phyloP scores from a whole-genome alignment of 2,888 invertebrate genomes.

The Frankliniella intonsa region DNA sequence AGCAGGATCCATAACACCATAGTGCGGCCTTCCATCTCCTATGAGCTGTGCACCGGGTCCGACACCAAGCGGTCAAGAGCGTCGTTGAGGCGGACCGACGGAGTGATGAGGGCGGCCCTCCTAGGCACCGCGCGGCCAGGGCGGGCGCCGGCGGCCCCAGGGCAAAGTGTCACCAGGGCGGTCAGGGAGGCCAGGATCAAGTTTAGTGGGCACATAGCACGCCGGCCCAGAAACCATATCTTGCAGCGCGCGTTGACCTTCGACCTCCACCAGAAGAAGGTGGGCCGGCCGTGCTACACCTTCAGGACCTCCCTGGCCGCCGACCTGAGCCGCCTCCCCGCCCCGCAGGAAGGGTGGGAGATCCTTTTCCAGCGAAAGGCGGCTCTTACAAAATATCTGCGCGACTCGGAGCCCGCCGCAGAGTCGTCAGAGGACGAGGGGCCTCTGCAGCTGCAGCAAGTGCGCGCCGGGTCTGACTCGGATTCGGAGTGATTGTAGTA shows the following conservation, averaged over 20 bases:
- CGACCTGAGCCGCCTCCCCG: background rate
- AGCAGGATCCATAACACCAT: background rate
- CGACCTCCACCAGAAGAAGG: background rate
- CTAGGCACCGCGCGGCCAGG: background rate
- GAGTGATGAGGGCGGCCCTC: background rate
- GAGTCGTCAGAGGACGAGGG: too few species aligned
- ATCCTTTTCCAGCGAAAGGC: background rate
- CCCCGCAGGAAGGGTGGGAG: background rate
- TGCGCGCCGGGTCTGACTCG: too few species aligned
- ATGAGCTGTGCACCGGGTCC: background rate
- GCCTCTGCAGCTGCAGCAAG: too few species aligned
- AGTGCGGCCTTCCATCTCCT: background rate
- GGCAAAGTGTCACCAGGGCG: background rate
- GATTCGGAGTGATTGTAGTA: too few species aligned
- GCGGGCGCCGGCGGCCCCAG: background rate
- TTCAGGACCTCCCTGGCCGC: background rate
- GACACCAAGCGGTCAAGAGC: background rate
- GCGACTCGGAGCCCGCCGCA: too few species aligned
- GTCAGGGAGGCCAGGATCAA: background rate
- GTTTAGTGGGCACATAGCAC: background rate
- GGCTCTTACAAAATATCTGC: background rate
- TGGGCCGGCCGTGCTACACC: background rate
- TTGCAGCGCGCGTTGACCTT: background rate
- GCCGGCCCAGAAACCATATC: background rate
- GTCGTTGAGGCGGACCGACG: background rate